Evolutionary conservation across 2,113 vertebrate genomes (phyloP), one percentile per base, ranked within the genome.

Genomic region (Upupa epops): DNA sequence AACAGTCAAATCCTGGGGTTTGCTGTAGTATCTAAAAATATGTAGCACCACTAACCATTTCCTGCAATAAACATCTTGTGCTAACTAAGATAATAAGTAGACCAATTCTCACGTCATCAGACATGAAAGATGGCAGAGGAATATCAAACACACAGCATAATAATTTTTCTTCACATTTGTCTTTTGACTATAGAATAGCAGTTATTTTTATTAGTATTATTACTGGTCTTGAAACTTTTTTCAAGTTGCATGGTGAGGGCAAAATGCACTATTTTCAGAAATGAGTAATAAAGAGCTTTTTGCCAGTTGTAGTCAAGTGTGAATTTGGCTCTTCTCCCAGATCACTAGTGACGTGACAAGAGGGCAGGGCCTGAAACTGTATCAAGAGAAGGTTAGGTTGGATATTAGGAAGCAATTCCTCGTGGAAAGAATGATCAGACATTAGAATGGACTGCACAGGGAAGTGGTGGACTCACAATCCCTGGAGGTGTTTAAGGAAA

Each of bases 11-110:
- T 72, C 63, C 80, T 78, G 54, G 26, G 26, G 29, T 89, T 92
- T 93, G 48, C 59, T 84, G 17, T 72, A 63, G 46, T 45, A 22
- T 81, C 76, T 89, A 76, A 90, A 95, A 93, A 25, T 42, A 79
- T 36, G 90, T 87, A 84, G 48, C 55, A 70, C 70, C 18, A 58
- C 96, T 93, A 93, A 90, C 83, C 6, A 6, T 90, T 86, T 95
- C 86, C 88, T 92, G 66, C 76, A 28, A 88, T 82, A 88, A 90
- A 81, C 65, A 90, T 42, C 32, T 68, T 26, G 12, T 31, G 46
- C 42, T n/a, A n/a, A n/a, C n/a, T n/a, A n/a, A n/a, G n/a, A n/a
- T n/a, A n/a, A n/a, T n/a, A n/a, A n/a, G n/a, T n/a, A n/a, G n/a
- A n/a, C n/a, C 12, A 45, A 45, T 45, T 17, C 12, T 17, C 45